Evolutionary conservation across 2,888 invertebrate genomes (phyloP).

Genomic region (Zygaena filipendulae): DNA sequence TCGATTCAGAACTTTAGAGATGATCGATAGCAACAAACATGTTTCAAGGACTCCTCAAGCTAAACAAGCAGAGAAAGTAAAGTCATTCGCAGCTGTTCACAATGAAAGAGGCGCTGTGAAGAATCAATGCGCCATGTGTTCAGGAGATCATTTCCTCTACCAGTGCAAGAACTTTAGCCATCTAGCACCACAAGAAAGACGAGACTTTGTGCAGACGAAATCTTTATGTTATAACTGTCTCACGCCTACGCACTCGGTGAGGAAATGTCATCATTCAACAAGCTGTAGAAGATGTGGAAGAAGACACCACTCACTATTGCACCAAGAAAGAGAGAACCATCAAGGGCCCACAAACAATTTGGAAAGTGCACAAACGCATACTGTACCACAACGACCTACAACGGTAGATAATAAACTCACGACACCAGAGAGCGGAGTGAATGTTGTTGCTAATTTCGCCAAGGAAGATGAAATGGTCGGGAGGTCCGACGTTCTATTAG

Average conservation of each 20-base stretch:
- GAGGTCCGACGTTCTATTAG: background rate
- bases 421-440: background rate
- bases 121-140: slow-evolving; percentile 9
- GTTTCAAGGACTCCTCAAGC: background rate
- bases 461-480: background rate
- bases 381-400: no score
- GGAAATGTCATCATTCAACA: slow-evolving; percentile 9
- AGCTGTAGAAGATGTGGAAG: slow-evolving; percentile 14
- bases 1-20: slow-evolving; percentile 11
- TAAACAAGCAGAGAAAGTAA: no score
- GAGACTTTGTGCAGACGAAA: slow-evolving; percentile 10
- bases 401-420: no score
- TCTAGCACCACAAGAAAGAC: slow-evolving; percentile 5
- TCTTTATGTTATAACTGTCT: slow-evolving; percentile 13
- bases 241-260: slow-evolving; percentile 5
- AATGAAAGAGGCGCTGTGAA: no score
- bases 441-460: background rate
- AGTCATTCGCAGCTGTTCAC: slow-evolving; percentile 7
- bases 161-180: slow-evolving; percentile 12
- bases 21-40: slow-evolving; percentile 6
- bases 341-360: background rate
- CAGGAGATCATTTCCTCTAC: slow-evolving; percentile 8
- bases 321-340: slow-evolving; percentile 8
- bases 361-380: no score
- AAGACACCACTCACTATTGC: slow-evolving; percentile 16